Conservation (phyloP, 2,113 vertebrate genomes). For the Pelecanoides urinatrix region DNA sequence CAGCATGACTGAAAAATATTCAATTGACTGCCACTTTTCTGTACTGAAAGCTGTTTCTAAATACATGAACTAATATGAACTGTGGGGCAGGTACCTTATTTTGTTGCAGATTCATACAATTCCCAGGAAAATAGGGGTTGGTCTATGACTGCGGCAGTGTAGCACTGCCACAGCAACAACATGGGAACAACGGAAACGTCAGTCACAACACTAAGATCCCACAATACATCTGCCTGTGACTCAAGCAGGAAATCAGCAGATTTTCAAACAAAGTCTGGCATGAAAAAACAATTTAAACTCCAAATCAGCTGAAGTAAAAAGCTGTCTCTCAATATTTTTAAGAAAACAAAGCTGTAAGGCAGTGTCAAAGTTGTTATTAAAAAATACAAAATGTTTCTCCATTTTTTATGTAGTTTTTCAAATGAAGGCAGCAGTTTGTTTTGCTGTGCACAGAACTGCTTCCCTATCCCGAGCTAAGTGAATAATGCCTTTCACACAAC, state of each 20-base stretch:
- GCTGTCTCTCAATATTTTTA: neutral
- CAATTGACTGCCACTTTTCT: neutral
- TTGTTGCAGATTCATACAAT: neutral
- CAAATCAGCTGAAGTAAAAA: neutral
- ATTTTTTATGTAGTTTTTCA: neutral
- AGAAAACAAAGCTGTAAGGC: neutral
- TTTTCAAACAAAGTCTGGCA: neutral
- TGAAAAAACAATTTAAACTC: neutral
- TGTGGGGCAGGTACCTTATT: neutral
- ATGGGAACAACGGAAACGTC: neutral
- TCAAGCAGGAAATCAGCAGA: constrained; percentile 25
- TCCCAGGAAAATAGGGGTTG: neutral
- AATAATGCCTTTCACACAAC: neutral
- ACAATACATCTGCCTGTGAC: neutral
- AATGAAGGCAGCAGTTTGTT: neutral
- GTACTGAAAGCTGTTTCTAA: neutral
- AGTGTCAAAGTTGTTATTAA: neutral
- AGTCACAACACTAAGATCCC: neutral
- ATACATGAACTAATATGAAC: neutral
- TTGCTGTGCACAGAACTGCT: neutral
- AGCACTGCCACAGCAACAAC: neutral
- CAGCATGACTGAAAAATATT: neutral
- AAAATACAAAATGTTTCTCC: neutral
- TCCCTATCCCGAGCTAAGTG: neutral
- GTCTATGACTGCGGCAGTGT: neutral